A percentile compares a stretch with the other conserved stretches of the same genome.
Conservation (phyloP, 2,113 vertebrate genomes). For the Uropsilus gracilis region DNA sequence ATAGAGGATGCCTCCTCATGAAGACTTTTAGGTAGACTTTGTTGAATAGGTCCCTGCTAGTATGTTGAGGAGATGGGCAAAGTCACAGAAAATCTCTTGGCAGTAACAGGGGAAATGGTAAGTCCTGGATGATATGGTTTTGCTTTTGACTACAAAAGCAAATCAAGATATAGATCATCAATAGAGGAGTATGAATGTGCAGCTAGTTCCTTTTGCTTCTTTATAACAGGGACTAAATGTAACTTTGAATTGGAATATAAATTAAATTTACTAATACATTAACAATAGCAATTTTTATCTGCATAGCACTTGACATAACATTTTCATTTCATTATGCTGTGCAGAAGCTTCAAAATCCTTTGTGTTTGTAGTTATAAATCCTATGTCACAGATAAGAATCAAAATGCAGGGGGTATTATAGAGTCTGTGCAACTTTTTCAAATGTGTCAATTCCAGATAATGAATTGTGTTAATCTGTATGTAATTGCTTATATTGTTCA, state of each 20-base stretch:
- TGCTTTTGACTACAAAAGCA: not conserved
- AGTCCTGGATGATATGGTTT: not conserved
- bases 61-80: not conserved
- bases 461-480: not conserved
- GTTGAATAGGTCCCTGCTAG: not conserved
- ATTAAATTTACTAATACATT: not conserved
- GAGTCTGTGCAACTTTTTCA: not conserved
- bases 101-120: not conserved
- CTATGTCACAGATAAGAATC: not conserved
- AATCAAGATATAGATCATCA: not conserved
- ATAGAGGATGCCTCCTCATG: not conserved
- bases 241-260: not conserved
- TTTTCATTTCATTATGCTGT: slow-evolving; percentile 27
- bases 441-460: not conserved
- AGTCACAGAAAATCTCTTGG: not conserved
- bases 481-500: not conserved
- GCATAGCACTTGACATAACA: not conserved
- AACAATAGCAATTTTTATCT: not conserved
- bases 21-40: not conserved
- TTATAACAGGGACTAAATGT: too few species aligned
- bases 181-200: not conserved
- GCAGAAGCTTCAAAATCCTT: not conserved
- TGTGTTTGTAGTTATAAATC: not conserved
- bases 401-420: not conserved
- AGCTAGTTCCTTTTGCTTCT: too few species aligned